Evolutionary conservation across 2,113 vertebrate species (phyloP), one percentile per base, ranked within the genome.

Genomic region (Girardinichthys multiradiatus): DNA sequence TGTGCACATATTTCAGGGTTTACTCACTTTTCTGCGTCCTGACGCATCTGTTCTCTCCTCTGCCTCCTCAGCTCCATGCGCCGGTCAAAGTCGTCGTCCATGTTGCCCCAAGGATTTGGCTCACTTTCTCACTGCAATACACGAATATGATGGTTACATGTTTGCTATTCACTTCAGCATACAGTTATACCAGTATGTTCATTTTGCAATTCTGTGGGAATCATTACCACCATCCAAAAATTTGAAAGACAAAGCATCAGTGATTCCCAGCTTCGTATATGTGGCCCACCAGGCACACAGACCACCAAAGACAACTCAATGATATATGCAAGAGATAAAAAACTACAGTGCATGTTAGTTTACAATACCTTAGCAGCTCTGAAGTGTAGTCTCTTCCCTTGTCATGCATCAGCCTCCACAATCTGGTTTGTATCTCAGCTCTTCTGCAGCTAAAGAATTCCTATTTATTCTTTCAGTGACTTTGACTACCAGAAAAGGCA

Each of bases 41-140:
- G 87, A 33, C 96, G 95, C 95, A 97, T 98, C 93, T 98, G 97
- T 87, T 99, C 97, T 15, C 98, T 95, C 92, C 97, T 97, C 92
- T 98, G 96, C 91, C 97, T 98, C 92, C 97, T 96, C 74, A 96
- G 95, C 62, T 99, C 97, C 93, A 96, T 95, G 86, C 97, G 97
- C 82, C 94, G 96, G 80, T 99, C 98, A 92, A 98, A 97, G 88
- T 99, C 92, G 17, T 95, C 97, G 48, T 99, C 98, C 98, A 99
- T 99, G 90, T 65, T 91, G 82, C 60, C 77, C 61, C 37, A 68
- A 74, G 79, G 78, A 58, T 81, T 79, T 17, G 76, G 62, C 76
- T 83, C 42, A 63, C 64, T 76, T 84, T 71, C 21, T 84, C 65
- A 70, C 91, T 93, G 78, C 35, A 85, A 90, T 28, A 78, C 31